Base-by-base conservation (phyloP, 2,797 vertebrate species). In the Micropoecilia bifurca region DNA sequence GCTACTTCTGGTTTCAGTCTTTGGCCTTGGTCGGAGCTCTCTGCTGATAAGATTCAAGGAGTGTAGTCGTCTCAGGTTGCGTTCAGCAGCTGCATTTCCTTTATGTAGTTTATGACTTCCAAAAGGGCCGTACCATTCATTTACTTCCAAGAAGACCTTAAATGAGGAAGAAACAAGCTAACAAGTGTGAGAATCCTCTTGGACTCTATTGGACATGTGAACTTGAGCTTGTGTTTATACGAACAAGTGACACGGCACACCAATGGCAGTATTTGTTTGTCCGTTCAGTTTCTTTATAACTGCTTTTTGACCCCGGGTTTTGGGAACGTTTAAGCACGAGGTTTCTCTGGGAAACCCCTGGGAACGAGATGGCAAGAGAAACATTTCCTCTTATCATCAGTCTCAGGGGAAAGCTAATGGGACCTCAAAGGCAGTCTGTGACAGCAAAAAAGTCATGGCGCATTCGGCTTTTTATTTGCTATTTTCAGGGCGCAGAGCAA, bases 201-300 rank as follows among this genome's bases (percentile, higher is more conserved):
- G 39, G 66, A 43, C 25, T 69, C 66, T 69, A 20, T 25, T 41
- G 22, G 20, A 4, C 39, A 25, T 69, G 66, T 69, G 66, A 69
- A 69, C 36, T 55, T 22, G 41, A 39, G 10, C 66, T 73, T 61
- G 16, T 71, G 75, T 83, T 55, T 75, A n/a, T 7, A 8, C 30
- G 46, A 45, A 10, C 53, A 59, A 47, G 57, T 46, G 30, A 13
- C 33, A 39, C 14, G 13, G 2, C 4, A 22, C 41, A 63, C 45
- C 28, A 33, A 4, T 80, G 75, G 80, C 33, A 36, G 16, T 63
- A 46, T 90, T 91, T 89, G 47, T 89, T 81, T 85, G 43, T 76
- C 3, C 57, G 71, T 73, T 55, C 48, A 78, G 30, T 71, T 59
- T 50, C 53, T 82, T 68, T 77, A 13, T 74, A 79, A 77, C 66